phyloP scores from a whole-genome alignment of 2,113 vertebrate genomes.

The Crotalus tigris region DNA sequence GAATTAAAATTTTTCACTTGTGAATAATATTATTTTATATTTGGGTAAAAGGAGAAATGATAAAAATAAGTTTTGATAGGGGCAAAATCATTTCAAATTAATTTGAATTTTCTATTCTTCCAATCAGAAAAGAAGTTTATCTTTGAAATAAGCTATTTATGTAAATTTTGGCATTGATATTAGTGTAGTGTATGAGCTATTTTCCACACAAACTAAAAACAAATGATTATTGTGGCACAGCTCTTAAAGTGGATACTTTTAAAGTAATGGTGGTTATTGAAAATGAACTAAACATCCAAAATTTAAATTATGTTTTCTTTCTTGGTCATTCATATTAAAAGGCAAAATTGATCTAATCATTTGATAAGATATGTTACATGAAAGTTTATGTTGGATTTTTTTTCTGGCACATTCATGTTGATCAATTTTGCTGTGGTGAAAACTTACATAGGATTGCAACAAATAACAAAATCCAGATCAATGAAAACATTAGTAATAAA shows the following conservation, averaged over 20 bases:
- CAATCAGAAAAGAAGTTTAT: not conserved
- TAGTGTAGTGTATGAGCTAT: not conserved
- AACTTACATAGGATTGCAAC: conserved; percentile 41
- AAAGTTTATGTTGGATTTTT: conserved; percentile 23
- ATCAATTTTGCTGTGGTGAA: conserved; percentile 23
- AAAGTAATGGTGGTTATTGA: conserved; percentile 16
- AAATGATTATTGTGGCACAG: not conserved
- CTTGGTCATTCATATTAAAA: conserved; percentile 18
- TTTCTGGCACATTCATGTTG: conserved; percentile 25
- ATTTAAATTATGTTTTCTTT: conserved; percentile 36
- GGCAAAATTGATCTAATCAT: conserved; percentile 42
- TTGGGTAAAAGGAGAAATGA: not conserved
- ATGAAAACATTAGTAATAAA: conserved; percentile 63
- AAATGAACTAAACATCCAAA: conserved; percentile 32
- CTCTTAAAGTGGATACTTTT: not conserved
- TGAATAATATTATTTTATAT: not conserved
- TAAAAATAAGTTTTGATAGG: not conserved
- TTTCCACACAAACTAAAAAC: not conserved
- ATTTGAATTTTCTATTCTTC: not conserved
- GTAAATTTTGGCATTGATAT: not conserved
- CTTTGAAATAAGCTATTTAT: not conserved
- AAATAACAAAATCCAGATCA: conserved; percentile 54
- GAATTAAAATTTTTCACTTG: not conserved
- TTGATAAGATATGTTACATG: conserved; percentile 11
- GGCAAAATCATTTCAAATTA: not conserved